Percentiles rank a stretch among this genome's conserved stretches.
These are phyloP conservation scores for Danio choprae DNA, from an alignment of 2,797 vertebrate genomes.

Conservation along the genomic window DNA sequence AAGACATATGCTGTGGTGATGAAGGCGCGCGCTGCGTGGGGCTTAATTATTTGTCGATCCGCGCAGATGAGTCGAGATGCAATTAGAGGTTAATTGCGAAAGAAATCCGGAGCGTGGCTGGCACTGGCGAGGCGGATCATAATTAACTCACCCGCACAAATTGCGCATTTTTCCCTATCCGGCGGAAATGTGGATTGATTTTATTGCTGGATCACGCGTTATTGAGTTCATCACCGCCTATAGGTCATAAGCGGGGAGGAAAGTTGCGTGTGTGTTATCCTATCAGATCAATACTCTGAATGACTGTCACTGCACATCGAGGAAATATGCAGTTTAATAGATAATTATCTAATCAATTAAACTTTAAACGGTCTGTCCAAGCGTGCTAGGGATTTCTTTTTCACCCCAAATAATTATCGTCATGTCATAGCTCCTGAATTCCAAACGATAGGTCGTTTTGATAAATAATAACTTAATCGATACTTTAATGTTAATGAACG, in stretches of 20 bases:
- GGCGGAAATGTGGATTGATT: slow-evolving; percentile 75
- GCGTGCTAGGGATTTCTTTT: background rate
- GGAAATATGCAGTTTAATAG: slow-evolving; percentile 42
- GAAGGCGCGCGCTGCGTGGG: slow-evolving; percentile 49
- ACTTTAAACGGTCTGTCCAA: slow-evolving; percentile 19
- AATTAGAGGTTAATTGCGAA: slow-evolving; percentile 79
- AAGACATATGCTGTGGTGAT: slow-evolving; percentile 50
- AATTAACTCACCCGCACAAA: slow-evolving; percentile 68
- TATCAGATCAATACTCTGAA: slow-evolving; percentile 48
- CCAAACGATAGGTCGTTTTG: background rate
- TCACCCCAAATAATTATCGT: background rate
- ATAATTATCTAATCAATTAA: slow-evolving; percentile 33
- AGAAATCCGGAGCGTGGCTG: slow-evolving; percentile 65
- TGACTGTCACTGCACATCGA: slow-evolving; percentile 3
- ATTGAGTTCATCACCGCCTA: slow-evolving; percentile 64
- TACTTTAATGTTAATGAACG: background rate
- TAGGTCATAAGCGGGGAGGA: slow-evolving; percentile 46
- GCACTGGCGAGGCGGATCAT: slow-evolving; percentile 67
- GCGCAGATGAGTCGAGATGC: slow-evolving; percentile 72
- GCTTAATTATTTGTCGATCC: slow-evolving; percentile 75
- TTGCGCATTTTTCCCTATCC: slow-evolving; percentile 57
- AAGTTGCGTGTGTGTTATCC: slow-evolving; percentile 40
- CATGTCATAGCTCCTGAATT: background rate
- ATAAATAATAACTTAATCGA: background rate
- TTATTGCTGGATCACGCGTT: slow-evolving; percentile 60